Percentiles rank a stretch among this genome's conserved stretches.
These are phyloP conservation scores for Petromus typicus DNA, from an alignment of 2,113 vertebrate genomes.

Conservation along the genomic window DNA sequence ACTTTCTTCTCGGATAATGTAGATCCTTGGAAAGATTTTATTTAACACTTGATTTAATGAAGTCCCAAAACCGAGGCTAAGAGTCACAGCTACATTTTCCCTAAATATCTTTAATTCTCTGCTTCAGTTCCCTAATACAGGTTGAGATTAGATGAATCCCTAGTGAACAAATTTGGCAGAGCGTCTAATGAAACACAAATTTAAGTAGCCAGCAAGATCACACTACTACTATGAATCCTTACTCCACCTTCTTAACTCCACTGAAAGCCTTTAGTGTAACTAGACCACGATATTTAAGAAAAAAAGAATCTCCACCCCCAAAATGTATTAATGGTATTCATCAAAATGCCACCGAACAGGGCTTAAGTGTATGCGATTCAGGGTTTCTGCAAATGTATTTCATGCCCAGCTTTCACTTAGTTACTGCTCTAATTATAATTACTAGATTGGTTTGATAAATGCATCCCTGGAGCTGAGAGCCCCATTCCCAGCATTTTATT, in stretches of 20 bases:
- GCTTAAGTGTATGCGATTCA: slow-evolving; percentile 67
- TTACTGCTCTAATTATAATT: slow-evolving; percentile 77
- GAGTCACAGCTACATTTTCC: background rate
- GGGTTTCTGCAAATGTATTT: slow-evolving; percentile 67
- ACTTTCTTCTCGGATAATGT: background rate
- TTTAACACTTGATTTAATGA: background rate
- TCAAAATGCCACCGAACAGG: slow-evolving; percentile 52
- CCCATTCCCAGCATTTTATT: slow-evolving; percentile 49
- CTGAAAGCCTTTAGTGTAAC: background rate
- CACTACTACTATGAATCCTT: background rate
- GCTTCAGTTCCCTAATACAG: background rate
- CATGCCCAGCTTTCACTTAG: slow-evolving; percentile 59
- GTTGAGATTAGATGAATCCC: slow-evolving; percentile 29
- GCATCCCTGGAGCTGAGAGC: slow-evolving; percentile 62
- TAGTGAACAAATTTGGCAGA: background rate
- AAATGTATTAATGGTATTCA: slow-evolving; percentile 28
- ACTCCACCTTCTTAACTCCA: background rate
- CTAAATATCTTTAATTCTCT: background rate
- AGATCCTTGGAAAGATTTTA: background rate
- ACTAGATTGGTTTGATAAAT: slow-evolving; percentile 79
- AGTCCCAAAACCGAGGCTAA: background rate
- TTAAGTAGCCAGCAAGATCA: slow-evolving; percentile 32
- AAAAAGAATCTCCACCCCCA: background rate
- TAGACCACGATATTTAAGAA: slow-evolving; percentile 12
- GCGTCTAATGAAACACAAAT: background rate